phyloP scores from a whole-genome alignment of 2,797 vertebrate species.

The Myotis planiceps region DNA sequence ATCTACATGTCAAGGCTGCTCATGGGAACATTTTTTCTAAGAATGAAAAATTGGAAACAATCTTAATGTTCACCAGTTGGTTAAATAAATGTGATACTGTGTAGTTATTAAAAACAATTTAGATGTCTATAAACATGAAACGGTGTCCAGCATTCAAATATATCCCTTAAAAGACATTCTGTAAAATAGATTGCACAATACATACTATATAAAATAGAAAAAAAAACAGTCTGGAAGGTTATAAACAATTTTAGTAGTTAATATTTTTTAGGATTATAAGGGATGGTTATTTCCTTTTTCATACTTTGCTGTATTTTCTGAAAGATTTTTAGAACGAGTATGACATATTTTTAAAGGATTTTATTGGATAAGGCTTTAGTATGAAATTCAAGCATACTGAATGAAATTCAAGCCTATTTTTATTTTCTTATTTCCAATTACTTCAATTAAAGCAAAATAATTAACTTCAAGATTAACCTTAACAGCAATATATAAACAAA shows the following conservation, averaged over 20 bases:
- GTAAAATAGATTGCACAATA: background rate
- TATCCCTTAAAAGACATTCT: background rate
- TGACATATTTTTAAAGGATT: background rate
- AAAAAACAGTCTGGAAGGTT: background rate
- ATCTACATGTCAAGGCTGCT: background rate
- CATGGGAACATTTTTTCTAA: background rate
- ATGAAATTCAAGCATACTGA: background rate
- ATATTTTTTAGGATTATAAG: background rate
- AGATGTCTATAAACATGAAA: background rate
- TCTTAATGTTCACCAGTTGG: background rate
- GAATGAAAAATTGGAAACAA: background rate
- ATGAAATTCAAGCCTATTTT: background rate
- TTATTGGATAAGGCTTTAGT: background rate
- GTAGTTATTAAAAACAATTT: background rate
- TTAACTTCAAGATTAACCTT: background rate
- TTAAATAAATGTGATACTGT: background rate
- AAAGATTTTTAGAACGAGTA: background rate
- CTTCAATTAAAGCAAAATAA: constrained; percentile 7
- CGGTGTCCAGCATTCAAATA: background rate
- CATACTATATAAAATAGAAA: background rate
- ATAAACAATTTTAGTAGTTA: background rate
- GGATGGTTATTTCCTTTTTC: background rate
- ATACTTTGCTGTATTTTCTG: constrained; percentile 16
- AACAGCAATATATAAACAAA: background rate
- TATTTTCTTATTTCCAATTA: background rate